Base-by-base conservation (phyloP, 2,888 invertebrate species). In the Melanchra persicariae region DNA sequence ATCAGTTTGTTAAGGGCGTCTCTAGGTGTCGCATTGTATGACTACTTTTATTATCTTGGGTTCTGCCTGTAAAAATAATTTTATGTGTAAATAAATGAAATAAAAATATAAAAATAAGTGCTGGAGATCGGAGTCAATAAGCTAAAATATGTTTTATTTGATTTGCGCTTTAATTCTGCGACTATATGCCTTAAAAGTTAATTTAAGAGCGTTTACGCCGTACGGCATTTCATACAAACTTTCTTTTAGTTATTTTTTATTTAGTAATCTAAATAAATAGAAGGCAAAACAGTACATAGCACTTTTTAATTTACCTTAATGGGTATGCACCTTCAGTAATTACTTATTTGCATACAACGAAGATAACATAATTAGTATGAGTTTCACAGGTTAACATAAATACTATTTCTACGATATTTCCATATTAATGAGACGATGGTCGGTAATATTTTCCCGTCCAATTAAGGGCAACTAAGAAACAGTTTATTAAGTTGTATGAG, bases 281-380 rank as follows among this genome's bases (percentile, higher is more conserved):
- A 43, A 52, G 70, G n/a, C 1, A 34, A 7, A 5, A n/a, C 15
- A n/a, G 8, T 34, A 3, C 9, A 57, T 17, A 51, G 12, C 12
- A 34, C 8, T 19, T 52, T 52, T 59, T 26, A 26, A 57, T 17
- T 65, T 45, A 49, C 15, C 4, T 17, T 22, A 49, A 65, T 52
- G 15, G 43, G 3, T 1, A 71, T 57, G 30, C 9, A 45, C 9
- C 43, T 37, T 19, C 24, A 54, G 10, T 74, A 10, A 52, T 43
- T 52, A 2, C 15, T 17, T 19, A 49, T 77, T 73, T 61, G 47
- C 49, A 62, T 66, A 74, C 61, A 58, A 66, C 66, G 30, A 2
- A 78, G 52, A 76, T 47, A 72, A 58, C 5, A 43, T 54, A 47
- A 62, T 80, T 75, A 80, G 54, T 74, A 77, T 77, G 77, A 64